Conservation (phyloP, 2,888 invertebrate species). For the Pycnomerus fuliginosus region DNA sequence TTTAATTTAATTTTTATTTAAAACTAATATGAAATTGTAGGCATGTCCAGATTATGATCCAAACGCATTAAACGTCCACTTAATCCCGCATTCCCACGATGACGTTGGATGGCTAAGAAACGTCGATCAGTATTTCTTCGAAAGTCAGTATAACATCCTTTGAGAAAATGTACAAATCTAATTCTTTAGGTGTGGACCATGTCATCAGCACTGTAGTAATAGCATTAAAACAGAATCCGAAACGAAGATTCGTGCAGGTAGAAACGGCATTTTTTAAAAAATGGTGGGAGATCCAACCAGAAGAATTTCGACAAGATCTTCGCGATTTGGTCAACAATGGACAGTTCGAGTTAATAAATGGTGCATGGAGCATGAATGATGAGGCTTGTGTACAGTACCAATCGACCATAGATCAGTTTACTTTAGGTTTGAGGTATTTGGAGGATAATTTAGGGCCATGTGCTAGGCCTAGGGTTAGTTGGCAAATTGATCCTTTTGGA, state of each 20-base stretch:
- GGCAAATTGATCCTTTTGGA: slow-evolving; percentile 87
- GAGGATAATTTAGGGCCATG: slow-evolving; percentile 71
- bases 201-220: slow-evolving; percentile 84
- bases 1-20: too few species aligned
- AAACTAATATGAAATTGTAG: slow-evolving; percentile 7
- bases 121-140: slow-evolving; percentile 78
- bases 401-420: slow-evolving; percentile 68
- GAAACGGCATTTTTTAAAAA: slow-evolving; percentile 76
- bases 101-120: slow-evolving; percentile 87
- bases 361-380: slow-evolving; percentile 61
- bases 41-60: slow-evolving; percentile 10
- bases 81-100: slow-evolving; percentile 79
- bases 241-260: slow-evolving; percentile 74
- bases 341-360: slow-evolving; percentile 61
- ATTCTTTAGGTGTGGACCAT: slow-evolving; percentile 81
- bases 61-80: slow-evolving; percentile 69
- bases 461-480: slow-evolving; percentile 70
- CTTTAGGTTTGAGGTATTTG: slow-evolving; percentile 47
- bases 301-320: slow-evolving; percentile 56
- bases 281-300: slow-evolving; percentile 72
- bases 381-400: slow-evolving; percentile 68
- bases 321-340: slow-evolving; percentile 60
- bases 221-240: slow-evolving; percentile 69
- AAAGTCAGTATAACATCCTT: slow-evolving; percentile 51
- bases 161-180: background rate